phyloP scores from a whole-genome alignment of 2,888 invertebrate species.

The Lasioglossum calceatum region DNA sequence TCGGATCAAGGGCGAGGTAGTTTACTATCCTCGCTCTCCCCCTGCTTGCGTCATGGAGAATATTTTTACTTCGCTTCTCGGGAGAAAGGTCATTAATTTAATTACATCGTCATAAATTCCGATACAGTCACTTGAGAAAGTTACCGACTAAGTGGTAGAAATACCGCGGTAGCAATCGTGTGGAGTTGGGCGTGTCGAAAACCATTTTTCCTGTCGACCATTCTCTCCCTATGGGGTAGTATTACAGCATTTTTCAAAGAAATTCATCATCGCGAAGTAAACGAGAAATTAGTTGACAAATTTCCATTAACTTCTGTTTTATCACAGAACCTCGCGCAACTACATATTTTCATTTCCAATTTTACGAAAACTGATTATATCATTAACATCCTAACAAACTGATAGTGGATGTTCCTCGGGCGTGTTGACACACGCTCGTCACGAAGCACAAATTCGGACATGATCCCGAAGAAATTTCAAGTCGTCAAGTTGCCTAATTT shows the following conservation, averaged over 20 bases:
- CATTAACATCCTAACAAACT: too few relatives aligned
- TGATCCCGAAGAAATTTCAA: background rate
- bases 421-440: background rate
- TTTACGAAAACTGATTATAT: background rate
- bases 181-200: constrained; percentile 12
- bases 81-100: background rate
- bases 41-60: background rate
- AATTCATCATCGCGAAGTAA: too few relatives aligned
- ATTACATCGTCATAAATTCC: constrained; percentile 16
- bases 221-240: background rate
- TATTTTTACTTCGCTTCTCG: background rate
- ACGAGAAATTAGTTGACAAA: background rate
- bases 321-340: background rate
- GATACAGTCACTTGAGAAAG: constrained; percentile 9
- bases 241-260: background rate
- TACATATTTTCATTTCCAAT: background rate
- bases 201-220: constrained; percentile 11
- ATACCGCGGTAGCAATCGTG: background rate
- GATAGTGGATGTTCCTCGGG: too few relatives aligned
- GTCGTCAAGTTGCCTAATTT: constrained; percentile 30
- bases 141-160: constrained; percentile 9
- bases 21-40: background rate
- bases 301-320: background rate
- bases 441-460: background rate
- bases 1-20: background rate